phyloP scores from a whole-genome alignment of 2,113 vertebrate genomes.

The Saccopteryx bilineata region DNA sequence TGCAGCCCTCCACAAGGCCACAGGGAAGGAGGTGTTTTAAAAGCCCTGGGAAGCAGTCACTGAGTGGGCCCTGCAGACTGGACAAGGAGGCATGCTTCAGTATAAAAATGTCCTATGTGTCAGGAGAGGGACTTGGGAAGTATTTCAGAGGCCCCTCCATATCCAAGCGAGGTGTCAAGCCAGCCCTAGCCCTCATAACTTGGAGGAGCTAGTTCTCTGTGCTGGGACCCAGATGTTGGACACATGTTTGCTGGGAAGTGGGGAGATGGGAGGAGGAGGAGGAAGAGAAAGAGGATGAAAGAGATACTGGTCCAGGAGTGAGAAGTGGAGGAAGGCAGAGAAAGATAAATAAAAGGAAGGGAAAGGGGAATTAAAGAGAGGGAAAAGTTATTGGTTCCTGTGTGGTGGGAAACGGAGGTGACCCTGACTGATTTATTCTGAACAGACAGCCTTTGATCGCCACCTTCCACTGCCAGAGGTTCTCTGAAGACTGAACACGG shows the following conservation, averaged over 20 bases:
- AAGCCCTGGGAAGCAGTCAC: neutral
- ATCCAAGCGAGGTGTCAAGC: neutral
- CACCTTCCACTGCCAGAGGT: no score
- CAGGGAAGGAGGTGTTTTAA: neutral
- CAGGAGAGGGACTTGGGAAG: neutral
- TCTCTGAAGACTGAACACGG: neutral
- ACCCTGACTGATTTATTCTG: neutral
- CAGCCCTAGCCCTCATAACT: neutral
- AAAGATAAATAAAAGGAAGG: neutral
- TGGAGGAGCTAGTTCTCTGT: neutral
- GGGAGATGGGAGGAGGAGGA: neutral
- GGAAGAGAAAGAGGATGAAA: neutral
- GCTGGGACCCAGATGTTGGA: conserved; percentile 17
- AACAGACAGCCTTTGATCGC: neutral
- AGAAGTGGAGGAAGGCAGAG: neutral
- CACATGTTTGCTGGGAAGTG: neutral
- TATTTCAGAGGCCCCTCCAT: neutral
- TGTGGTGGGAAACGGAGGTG: neutral
- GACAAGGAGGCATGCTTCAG: neutral
- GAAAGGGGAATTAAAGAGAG: neutral
- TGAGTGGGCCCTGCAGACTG: neutral
- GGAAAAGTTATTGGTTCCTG: neutral
- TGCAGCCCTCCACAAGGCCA: neutral
- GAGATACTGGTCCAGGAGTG: neutral
- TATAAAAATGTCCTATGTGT: neutral